Conservation (phyloP, 2,113 vertebrate genomes). For the western clawed frog (Xenopus tropicalis) region DNA sequence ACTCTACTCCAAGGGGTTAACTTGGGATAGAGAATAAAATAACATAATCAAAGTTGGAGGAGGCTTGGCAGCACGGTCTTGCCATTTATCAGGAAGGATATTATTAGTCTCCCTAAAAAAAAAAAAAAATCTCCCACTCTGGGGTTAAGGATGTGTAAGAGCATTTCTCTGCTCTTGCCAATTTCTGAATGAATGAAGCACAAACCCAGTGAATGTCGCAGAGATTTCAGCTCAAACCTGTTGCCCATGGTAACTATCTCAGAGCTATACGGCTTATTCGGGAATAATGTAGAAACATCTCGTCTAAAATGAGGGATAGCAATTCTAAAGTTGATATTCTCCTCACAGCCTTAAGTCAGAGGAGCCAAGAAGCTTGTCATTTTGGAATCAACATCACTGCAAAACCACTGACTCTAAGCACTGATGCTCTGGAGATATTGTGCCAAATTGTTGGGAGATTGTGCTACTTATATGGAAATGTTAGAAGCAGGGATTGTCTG, state of each 20-base stretch:
- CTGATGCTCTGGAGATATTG: too few relatives aligned
- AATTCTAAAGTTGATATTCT: conserved; percentile 5
- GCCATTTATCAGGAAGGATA: too few relatives aligned
- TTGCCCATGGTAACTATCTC: conserved; percentile 18
- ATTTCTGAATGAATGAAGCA: not conserved
- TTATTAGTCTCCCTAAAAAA: too few relatives aligned
- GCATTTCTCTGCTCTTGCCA: not conserved
- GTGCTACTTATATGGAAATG: too few relatives aligned
- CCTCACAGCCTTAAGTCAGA: not conserved
- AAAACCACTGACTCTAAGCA: conserved; percentile 27
- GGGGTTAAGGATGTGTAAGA: not conserved
- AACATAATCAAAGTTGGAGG: too few relatives aligned
- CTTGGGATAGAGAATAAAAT: too few relatives aligned
- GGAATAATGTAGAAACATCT: conserved; percentile 15
- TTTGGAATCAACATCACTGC: conserved; percentile 38
- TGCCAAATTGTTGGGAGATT: too few relatives aligned
- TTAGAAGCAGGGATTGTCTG: too few relatives aligned
- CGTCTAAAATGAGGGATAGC: not conserved
- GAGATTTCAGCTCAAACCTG: not conserved
- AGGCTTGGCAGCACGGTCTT: too few relatives aligned
- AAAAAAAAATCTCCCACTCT: too few relatives aligned
- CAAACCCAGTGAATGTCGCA: not conserved
- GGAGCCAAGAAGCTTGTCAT: not conserved
- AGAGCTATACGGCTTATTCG: not conserved
- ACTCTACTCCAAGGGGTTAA: too few relatives aligned